These are phyloP conservation scores for Sminthurinus aureus DNA, from an alignment of 2,888 invertebrate species.

Conservation along the genomic window DNA sequence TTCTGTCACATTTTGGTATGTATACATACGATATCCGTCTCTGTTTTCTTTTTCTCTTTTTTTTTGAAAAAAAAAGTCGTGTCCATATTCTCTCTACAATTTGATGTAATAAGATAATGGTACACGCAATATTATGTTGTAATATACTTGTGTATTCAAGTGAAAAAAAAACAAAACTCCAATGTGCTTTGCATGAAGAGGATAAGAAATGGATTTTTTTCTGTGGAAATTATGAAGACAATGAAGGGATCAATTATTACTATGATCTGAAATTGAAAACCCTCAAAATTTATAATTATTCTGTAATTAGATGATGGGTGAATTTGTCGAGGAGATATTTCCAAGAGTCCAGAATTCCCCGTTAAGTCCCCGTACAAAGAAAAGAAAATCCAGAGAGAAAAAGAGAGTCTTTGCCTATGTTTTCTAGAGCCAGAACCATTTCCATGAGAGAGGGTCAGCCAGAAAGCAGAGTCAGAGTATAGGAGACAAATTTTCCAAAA, in stretches of 20 bases:
- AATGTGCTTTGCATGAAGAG: not conserved
- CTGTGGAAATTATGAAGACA: not conserved
- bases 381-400: not conserved
- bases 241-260: not conserved
- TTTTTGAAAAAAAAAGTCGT: not conserved
- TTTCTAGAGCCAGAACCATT: not conserved
- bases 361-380: not conserved
- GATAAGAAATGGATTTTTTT: not conserved
- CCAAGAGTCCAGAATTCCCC: not conserved
- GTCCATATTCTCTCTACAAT: not conserved
- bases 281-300: not conserved
- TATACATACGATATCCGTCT: not conserved
- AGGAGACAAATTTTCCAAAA: slow-evolving; percentile 10
- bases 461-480: not conserved
- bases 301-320: not conserved
- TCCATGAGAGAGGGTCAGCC: not conserved
- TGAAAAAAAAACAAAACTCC: not conserved
- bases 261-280: not conserved
- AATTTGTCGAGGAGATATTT: not conserved
- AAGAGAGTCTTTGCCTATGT: not conserved
- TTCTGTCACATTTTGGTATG: not conserved
- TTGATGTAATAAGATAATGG: not conserved
- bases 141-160: not conserved
- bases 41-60: not conserved
- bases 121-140: not conserved